phyloP scores from a whole-genome alignment of 2,797 vertebrate genomes.

The Amblyopsis hoosieri region DNA sequence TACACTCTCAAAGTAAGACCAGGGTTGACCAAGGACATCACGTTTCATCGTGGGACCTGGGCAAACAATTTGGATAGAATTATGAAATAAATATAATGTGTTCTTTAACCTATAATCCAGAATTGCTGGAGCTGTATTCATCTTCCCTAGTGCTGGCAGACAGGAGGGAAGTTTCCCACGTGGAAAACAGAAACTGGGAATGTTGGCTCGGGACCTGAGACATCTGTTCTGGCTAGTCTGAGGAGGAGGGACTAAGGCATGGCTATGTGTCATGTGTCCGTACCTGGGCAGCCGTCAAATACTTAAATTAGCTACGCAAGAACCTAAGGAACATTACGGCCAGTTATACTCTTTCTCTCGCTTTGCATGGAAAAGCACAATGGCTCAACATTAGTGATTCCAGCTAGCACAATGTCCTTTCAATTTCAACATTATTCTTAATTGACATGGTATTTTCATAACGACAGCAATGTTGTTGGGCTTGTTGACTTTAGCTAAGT shows the following conservation, averaged over 20 bases:
- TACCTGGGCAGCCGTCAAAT: conserved; percentile 14
- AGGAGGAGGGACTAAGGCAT: conserved; percentile 31
- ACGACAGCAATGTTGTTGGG: background rate
- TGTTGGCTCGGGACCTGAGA: conserved; percentile 66
- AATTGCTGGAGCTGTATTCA: conserved; percentile 52
- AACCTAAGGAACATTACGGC: conserved; percentile 9
- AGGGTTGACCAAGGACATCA: conserved; percentile 49
- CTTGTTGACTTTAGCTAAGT: background rate
- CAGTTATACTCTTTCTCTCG: conserved; percentile 24
- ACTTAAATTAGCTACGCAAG: background rate
- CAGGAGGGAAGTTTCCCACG: conserved; percentile 72
- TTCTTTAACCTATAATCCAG: conserved; percentile 75
- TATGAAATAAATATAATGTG: conserved; percentile 62
- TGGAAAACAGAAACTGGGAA: conserved; percentile 76
- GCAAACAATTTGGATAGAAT: conserved; percentile 44
- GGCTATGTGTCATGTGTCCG: conserved; percentile 34
- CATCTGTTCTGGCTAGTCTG: conserved; percentile 77
- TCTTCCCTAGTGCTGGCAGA: conserved; percentile 66
- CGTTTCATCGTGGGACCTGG: conserved; percentile 29
- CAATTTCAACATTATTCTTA: background rate
- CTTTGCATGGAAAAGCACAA: background rate
- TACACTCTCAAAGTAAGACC: conserved; percentile 12
- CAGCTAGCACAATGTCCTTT: too few relatives aligned
- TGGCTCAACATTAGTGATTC: too few relatives aligned
- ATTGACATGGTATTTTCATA: background rate